These are phyloP conservation scores for Hippopotamyrus pictus DNA, from an alignment of 2,797 vertebrate species.

Conservation along the genomic window DNA sequence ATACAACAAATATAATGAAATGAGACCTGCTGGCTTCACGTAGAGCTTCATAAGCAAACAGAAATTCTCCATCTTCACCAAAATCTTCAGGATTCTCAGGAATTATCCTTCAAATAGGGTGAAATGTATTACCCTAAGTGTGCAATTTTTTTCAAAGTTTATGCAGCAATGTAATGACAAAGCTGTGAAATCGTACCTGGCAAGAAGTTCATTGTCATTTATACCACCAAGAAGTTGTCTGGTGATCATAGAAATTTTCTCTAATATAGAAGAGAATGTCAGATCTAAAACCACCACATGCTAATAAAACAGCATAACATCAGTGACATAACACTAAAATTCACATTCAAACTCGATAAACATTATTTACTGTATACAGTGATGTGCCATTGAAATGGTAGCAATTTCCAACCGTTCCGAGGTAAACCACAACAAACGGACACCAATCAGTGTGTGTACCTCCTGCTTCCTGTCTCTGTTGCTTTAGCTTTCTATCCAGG, in stretches of 20 bases:
- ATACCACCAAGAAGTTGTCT: conserved; percentile 77
- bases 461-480: conserved; percentile 77
- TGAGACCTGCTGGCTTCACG: conserved; percentile 83
- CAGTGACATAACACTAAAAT: neutral
- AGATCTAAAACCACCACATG: neutral
- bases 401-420: conserved; percentile 14
- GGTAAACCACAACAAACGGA: neutral
- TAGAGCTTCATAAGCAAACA: conserved; percentile 76
- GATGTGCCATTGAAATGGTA: neutral
- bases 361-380: neutral
- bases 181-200: conserved; percentile 59
- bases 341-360: neutral
- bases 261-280: conserved; percentile 50
- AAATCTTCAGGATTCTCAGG: conserved; percentile 68
- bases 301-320: neutral
- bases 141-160: neutral
- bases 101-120: conserved; percentile 60
- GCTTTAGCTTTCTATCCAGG: conserved; percentile 69
- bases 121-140: neutral
- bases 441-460: conserved; percentile 53
- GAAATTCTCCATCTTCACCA: conserved; percentile 76
- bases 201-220: conserved; percentile 71
- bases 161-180: neutral
- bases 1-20: neutral
- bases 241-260: conserved; percentile 75